Percentiles rank a stretch among this genome's conserved stretches.
Evolutionary conservation across 2,888 invertebrate species (phyloP).

Genomic region (Scaptomyza flava): DNA sequence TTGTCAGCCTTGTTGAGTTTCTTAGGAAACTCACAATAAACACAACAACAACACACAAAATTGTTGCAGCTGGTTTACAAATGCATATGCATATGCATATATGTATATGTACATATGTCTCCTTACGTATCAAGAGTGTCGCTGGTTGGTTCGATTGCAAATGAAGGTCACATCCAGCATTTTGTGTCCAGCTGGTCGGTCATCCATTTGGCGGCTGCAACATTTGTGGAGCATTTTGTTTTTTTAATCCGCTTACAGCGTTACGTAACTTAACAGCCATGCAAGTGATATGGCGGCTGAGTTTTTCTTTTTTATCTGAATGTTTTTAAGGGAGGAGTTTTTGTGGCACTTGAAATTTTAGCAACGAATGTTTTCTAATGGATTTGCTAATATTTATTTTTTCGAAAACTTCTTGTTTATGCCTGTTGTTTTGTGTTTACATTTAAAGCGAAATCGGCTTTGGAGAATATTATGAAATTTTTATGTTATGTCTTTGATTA

Average conservation of each 20-base stretch:
- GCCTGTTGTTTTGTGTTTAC: too few relatives aligned
- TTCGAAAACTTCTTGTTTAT: too few relatives aligned
- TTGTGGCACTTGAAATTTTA: neutral
- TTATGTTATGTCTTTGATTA: too few relatives aligned
- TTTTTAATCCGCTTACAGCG: neutral
- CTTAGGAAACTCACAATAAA: slow-evolving; percentile 38
- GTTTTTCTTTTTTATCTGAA: neutral
- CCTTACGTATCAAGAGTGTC: neutral
- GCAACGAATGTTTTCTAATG: too few relatives aligned
- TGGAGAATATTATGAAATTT: too few relatives aligned
- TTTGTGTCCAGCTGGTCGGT: neutral
- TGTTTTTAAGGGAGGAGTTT: neutral
- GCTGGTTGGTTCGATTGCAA: neutral
- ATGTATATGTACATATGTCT: neutral
- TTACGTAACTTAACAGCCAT: neutral
- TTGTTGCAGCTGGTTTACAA: neutral
- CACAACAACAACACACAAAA: slow-evolving; percentile 4
- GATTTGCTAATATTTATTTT: too few relatives aligned
- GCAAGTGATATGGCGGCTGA: neutral
- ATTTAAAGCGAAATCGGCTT: too few relatives aligned
- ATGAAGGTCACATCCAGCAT: neutral
- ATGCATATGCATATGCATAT: neutral
- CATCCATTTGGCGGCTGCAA: neutral
- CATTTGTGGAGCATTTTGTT: neutral
- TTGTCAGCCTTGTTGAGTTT: slow-evolving; percentile 50